A percentile compares a stretch with the other conserved stretches of the same genome.
Evolutionary conservation across 2,888 invertebrate species (phyloP).

Genomic region (Parapristionchus giblindavisi): DNA sequence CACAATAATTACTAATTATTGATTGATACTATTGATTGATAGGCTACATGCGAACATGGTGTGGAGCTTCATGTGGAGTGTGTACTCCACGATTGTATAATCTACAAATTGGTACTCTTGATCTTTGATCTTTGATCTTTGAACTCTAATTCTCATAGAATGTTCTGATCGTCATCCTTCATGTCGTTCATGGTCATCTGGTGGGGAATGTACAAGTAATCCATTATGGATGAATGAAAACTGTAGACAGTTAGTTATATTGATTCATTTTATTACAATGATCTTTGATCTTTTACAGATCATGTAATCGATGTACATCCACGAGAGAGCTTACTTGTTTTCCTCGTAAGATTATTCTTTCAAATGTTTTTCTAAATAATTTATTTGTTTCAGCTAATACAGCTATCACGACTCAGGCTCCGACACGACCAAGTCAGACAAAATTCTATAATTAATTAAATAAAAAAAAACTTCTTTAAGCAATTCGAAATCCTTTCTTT

Average conservation of each 20-base stretch:
- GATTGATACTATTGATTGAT: background rate
- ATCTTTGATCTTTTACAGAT: background rate
- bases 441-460: no score
- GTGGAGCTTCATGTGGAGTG: slow-evolving; percentile 2
- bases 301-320: slow-evolving; percentile 1
- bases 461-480: no score
- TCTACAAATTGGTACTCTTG: background rate
- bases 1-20: background rate
- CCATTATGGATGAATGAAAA: slow-evolving; percentile 34
- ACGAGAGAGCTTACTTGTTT: slow-evolving; percentile 28
- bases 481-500: no score
- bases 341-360: background rate
- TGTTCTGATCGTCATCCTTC: slow-evolving; percentile 10
- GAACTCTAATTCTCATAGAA: background rate
- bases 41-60: slow-evolving; percentile 37
- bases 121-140: background rate
- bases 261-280: no score
- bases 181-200: background rate
- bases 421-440: no score
- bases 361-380: no score
- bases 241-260: slow-evolving; percentile 10
- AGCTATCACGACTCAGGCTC: no score
- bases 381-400: no score
- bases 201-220: slow-evolving; percentile 20
- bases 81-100: slow-evolving; percentile 1